These are phyloP conservation scores for Takifugu ocellatus DNA, from an alignment of 2,797 vertebrate species.

Conservation along the genomic window DNA sequence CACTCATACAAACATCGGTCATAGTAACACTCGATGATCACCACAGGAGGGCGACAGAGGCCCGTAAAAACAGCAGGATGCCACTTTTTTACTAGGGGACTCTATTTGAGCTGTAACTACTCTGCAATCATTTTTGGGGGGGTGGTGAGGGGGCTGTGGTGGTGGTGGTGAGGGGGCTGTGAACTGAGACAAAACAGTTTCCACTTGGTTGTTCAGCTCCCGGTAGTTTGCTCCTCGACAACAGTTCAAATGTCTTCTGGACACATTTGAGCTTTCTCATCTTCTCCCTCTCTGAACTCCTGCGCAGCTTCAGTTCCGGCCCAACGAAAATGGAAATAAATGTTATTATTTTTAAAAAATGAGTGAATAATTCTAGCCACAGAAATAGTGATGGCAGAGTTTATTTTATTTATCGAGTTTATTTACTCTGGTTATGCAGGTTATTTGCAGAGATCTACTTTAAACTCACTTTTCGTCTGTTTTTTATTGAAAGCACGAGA, in stretches of 20 bases:
- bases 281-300: too few relatives aligned
- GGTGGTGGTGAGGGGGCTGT: constrained; percentile 39
- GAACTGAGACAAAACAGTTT: constrained; percentile 57
- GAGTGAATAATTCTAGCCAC: too few relatives aligned
- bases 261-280: constrained; percentile 46
- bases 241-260: constrained; percentile 21
- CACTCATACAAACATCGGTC: constrained; percentile 9
- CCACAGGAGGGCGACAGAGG: constrained; percentile 71
- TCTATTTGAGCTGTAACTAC: constrained; percentile 62
- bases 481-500: too few relatives aligned
- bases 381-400: too few relatives aligned
- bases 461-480: too few relatives aligned
- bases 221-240: constrained; percentile 14
- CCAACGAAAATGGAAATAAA: too few relatives aligned
- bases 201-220: constrained; percentile 46
- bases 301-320: too few relatives aligned
- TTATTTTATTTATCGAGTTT: too few relatives aligned
- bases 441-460: too few relatives aligned
- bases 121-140: constrained; percentile 49
- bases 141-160: constrained; percentile 44
- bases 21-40: constrained; percentile 27
- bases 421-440: too few relatives aligned
- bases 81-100: constrained; percentile 47
- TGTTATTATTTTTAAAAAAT: too few relatives aligned
- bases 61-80: constrained; percentile 41